Conservation (phyloP, 1,140 invertebrate species). For the Panagrolaimus sp. region DNA sequence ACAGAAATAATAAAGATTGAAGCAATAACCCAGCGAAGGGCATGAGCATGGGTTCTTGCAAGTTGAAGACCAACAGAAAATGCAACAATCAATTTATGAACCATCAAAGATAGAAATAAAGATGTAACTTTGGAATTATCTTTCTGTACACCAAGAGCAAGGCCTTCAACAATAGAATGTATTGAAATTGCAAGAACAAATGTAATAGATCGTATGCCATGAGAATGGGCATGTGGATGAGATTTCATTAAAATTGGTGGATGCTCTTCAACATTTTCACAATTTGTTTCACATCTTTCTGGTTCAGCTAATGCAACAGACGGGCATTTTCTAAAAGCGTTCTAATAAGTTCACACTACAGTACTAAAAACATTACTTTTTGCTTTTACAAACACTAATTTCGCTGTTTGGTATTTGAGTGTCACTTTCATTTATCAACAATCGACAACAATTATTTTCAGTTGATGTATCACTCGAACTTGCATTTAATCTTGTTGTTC, state of each 20-base stretch:
- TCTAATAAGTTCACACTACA: too few species aligned
- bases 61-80: conserved; percentile 61
- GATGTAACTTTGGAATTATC: conserved; percentile 68
- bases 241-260: conserved; percentile 53
- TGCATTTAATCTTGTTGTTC: neutral
- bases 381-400: too few species aligned
- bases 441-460: neutral
- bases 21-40: conserved; percentile 36
- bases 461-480: neutral
- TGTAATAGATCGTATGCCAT: conserved; percentile 65
- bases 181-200: conserved; percentile 79
- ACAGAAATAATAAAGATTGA: conserved; percentile 45
- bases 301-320: conserved; percentile 61
- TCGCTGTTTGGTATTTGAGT: too few species aligned
- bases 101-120: conserved; percentile 74
- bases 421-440: neutral
- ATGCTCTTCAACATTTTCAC: conserved; percentile 47
- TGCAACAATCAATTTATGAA: conserved; percentile 81
- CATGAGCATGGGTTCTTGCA: conserved; percentile 50
- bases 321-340: conserved; percentile 6
- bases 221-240: conserved; percentile 63
- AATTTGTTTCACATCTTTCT: conserved; percentile 49
- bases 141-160: conserved; percentile 70
- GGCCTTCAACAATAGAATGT: conserved; percentile 82
- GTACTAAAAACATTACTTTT: too few species aligned